Evolutionary conservation across 2,797 vertebrate species (phyloP).

Genomic region (Dryobates pubescens): DNA sequence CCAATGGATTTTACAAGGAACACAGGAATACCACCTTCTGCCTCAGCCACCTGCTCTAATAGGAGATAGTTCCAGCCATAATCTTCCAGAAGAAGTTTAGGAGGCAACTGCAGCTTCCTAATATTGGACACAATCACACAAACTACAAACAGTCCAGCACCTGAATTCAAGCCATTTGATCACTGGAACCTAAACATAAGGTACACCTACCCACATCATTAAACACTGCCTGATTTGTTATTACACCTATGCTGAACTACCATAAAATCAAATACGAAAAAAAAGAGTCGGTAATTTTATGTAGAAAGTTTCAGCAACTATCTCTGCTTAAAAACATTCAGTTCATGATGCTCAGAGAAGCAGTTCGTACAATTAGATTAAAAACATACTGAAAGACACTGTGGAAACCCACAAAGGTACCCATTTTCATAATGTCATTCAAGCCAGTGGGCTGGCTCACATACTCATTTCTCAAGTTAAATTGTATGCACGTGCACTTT

Average conservation of each 20-base stretch:
- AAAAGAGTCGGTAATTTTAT: neutral
- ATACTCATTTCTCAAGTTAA: neutral
- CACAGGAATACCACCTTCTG: neutral
- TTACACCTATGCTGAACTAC: neutral
- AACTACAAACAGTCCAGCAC: neutral
- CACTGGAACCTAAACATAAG: neutral
- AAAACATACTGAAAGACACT: neutral
- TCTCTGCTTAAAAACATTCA: neutral
- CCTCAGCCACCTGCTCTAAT: neutral
- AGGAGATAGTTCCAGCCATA: neutral
- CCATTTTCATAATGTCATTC: neutral
- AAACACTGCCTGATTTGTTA: neutral
- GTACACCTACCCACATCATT: neutral
- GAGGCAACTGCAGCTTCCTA: neutral
- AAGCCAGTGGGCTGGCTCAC: neutral
- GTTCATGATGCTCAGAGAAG: neutral
- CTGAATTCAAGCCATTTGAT: neutral
- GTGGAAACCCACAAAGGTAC: neutral
- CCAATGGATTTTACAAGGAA: too few relatives aligned
- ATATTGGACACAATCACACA: neutral
- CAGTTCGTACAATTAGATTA: neutral
- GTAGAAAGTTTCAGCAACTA: neutral
- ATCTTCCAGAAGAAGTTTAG: neutral
- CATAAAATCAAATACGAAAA: neutral
- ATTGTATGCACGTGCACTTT: rapidly evolving